Conservation (phyloP, 2,113 vertebrate genomes). For the Corythornis madagascariensis region DNA sequence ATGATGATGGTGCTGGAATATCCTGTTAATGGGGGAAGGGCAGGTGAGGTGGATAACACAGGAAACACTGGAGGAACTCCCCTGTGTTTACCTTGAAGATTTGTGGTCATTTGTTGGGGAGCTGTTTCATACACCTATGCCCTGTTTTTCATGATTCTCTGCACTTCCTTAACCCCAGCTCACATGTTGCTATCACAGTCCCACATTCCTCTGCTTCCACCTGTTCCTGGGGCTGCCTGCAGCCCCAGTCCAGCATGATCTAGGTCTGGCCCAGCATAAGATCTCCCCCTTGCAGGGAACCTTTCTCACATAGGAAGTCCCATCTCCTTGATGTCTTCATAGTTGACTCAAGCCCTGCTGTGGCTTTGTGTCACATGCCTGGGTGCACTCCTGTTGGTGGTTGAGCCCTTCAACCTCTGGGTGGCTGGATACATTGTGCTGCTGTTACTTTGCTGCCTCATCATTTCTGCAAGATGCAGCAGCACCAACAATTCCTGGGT, state of each 20-base stretch:
- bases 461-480: not conserved
- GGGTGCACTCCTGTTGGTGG: not conserved
- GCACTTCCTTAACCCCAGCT: not conserved
- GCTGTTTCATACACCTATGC: not conserved
- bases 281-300: not conserved
- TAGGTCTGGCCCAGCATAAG: not conserved
- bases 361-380: not conserved
- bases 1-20: not conserved
- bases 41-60: not conserved
- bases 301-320: not conserved
- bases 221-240: not conserved
- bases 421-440: accelerated
- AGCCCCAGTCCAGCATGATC: not conserved
- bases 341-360: not conserved
- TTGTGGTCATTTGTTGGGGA: not conserved
- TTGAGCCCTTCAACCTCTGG: not conserved
- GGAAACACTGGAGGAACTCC: not conserved
- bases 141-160: not conserved
- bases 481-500: not conserved
- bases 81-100: not conserved
- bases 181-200: accelerated
- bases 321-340: not conserved
- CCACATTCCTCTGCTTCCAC: not conserved
- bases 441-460: not conserved
- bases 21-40: not conserved